Evolutionary conservation across 2,888 invertebrate species (phyloP), one percentile per base, ranked within the genome.

Genomic region (Poecilus cupreus): DNA sequence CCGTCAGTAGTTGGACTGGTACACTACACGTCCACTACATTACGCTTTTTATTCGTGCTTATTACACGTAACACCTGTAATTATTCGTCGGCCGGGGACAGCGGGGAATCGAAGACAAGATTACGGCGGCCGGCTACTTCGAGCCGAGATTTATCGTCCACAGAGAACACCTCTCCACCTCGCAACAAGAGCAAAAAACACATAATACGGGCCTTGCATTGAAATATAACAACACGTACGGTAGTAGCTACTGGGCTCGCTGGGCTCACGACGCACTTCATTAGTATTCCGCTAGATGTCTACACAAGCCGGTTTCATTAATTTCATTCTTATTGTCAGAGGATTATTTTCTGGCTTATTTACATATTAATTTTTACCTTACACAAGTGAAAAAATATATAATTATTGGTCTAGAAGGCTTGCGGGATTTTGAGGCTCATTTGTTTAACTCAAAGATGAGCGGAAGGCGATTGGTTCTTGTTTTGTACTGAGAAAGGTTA

Each of bases 31-130:
- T 32, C 26, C 43, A 57, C 22, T 57, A 57, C 57, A 77, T 60
- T 57, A 10, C 20, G 16, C 39, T 77, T 77, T 77, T 77, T 77
- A 57, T 39, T 77, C 76, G 4, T 77, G 57, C 57, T 39, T 77
- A 77, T 77, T 77, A 77, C 57, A 77, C 76, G 76, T 77, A 77
- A 77, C 76, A 77, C 76, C 32, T 77, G 76, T 77, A 77, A 77
- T 77, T 77, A 77, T 76, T 24, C 57, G 4, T 13, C 43, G 13
- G 43, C 0, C 11, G 24, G 24, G 60, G 26, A 22, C 13, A 24
- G 60, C 60, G 57, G 39, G 75, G 57, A 57, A 57, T 26, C 60
- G 76, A 77, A 20, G 51, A 51, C 49, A 43, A 46, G 74, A 49
- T 74, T 22, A 51, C 51, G 46, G 49, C 51, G 20, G 54, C 22